A percentile compares a stretch with the other conserved stretches of the same genome.
phyloP scores from a whole-genome alignment of 2,888 invertebrate genomes.

The Drosophila robusta region DNA sequence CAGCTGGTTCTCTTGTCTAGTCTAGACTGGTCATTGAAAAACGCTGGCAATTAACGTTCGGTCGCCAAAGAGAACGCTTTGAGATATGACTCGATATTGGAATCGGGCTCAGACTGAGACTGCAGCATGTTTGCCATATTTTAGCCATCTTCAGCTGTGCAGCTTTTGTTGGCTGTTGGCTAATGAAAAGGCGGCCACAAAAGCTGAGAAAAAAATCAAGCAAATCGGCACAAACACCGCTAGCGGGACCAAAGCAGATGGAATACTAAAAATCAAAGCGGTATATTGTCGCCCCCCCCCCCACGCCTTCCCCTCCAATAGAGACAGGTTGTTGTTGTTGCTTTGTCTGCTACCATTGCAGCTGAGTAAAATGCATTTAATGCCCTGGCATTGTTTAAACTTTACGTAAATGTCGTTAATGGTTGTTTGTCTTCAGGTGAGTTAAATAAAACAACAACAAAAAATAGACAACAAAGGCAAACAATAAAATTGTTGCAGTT shows the following conservation, averaged over 20 bases:
- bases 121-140: slow-evolving; percentile 65
- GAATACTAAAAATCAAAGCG: slow-evolving; percentile 65
- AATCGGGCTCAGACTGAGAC: slow-evolving; percentile 12
- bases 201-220: slow-evolving; percentile 24
- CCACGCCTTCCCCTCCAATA: background rate
- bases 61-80: slow-evolving; percentile 28
- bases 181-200: slow-evolving; percentile 61
- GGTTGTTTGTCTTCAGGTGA: slow-evolving; percentile 48
- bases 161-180: slow-evolving; percentile 28
- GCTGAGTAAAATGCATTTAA: slow-evolving; percentile 56
- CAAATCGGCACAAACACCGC: slow-evolving; percentile 61
- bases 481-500: slow-evolving; percentile 61
- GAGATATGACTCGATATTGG: slow-evolving; percentile 32
- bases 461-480: slow-evolving; percentile 43
- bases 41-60: slow-evolving; percentile 66
- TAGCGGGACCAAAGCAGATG: slow-evolving; percentile 51
- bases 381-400: slow-evolving; percentile 61
- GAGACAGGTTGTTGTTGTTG: slow-evolving; percentile 16
- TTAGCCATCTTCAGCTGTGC: slow-evolving; percentile 65
- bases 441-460: slow-evolving; percentile 10
- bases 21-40: slow-evolving; percentile 25
- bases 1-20: slow-evolving; percentile 35
- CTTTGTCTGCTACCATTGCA: slow-evolving; percentile 11
- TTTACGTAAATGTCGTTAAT: slow-evolving; percentile 76
- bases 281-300: slow-evolving; percentile 52